phyloP scores from a whole-genome alignment of 2,113 vertebrate genomes.

The Hypomesus transpacificus region DNA sequence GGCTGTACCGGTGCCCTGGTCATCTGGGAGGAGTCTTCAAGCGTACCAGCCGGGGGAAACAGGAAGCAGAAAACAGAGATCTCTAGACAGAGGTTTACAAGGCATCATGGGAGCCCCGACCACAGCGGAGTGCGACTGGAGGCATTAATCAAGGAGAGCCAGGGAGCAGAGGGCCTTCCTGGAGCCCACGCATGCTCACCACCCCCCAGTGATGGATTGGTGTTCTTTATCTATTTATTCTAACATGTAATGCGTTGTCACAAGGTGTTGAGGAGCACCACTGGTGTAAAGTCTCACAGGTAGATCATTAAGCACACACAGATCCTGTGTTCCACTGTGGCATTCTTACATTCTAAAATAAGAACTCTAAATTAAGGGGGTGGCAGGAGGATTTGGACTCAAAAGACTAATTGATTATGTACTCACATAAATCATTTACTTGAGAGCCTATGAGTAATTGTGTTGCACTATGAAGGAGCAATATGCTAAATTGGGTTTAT shows the following conservation, averaged over 20 bases:
- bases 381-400: not conserved
- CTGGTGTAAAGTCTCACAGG: constrained; percentile 37
- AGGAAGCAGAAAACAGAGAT: constrained; percentile 52
- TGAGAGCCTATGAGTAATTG: not conserved
- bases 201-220: constrained; percentile 55
- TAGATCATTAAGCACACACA: constrained; percentile 43
- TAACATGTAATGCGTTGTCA: constrained; percentile 51
- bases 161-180: constrained; percentile 44
- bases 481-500: too few species aligned
- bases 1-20: constrained; percentile 43
- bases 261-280: constrained; percentile 25
- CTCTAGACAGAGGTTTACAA: constrained; percentile 60
- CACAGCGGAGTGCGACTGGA: constrained; percentile 39
- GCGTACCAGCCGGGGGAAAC: constrained; percentile 30
- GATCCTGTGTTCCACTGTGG: constrained; percentile 15
- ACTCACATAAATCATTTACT: constrained; percentile 22
- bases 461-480: too few species aligned
- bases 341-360: not conserved
- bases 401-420: constrained; percentile 4
- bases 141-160: constrained; percentile 66
- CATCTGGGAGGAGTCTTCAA: constrained; percentile 53
- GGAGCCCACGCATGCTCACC: constrained; percentile 43
- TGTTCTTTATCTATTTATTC: constrained; percentile 63
- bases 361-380: not conserved
- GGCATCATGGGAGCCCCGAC: constrained; percentile 58